Base-by-base conservation (phyloP, 1,140 invertebrate genomes). In the Heliconius congener region DNA sequence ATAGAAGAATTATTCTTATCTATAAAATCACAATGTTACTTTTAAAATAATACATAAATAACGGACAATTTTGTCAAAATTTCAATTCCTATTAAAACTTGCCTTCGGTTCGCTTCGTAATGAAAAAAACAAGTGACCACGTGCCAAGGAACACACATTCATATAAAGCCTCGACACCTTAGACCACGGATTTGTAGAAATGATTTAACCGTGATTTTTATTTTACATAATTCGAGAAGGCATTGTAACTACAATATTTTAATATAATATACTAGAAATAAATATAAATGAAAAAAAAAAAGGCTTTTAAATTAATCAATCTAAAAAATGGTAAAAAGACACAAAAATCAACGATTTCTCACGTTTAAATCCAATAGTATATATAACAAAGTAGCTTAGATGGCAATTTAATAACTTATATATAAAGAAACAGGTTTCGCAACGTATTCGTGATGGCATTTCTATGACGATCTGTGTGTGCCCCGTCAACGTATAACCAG, bases 121-220 rank as follows among this genome's bases (percentile, higher is more conserved):
- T 73, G 74, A 80, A 77, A 76, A 46, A 82, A 78, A 84, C 78
- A 82, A 70, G 78, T 78, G 76, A 91, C 87, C 90, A 93, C 91
- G 90, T 92, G 88, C 88, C 85, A 82, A 60, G 78, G 71, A 76
- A 81, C 84, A 81, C 79, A 83, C 73, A 83, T 82, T 80, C 77
- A 86, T 75, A 80, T 83, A 87, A 80, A 82, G 79, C 80, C 77
- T 81, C 80, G 78, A 46, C 1, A 46, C 76, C 76, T 77, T 37
- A 77, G 76, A 77, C 19, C 66, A 39, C 4, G 8, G 16, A 50
- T 23, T 13, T n/a, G 52, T 86, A 87, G 76, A 85, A 83, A 82
- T 77, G 82, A 86, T 81, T 86, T 86, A 87, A 72, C 37, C 13
- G 37, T 73, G n/a, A 11, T 27, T 37, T 50, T 70, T 46, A 27